Evolutionary conservation across 2,113 vertebrate species (phyloP), one percentile per base, ranked within the genome.

Genomic region (Pogona vitticeps): DNA sequence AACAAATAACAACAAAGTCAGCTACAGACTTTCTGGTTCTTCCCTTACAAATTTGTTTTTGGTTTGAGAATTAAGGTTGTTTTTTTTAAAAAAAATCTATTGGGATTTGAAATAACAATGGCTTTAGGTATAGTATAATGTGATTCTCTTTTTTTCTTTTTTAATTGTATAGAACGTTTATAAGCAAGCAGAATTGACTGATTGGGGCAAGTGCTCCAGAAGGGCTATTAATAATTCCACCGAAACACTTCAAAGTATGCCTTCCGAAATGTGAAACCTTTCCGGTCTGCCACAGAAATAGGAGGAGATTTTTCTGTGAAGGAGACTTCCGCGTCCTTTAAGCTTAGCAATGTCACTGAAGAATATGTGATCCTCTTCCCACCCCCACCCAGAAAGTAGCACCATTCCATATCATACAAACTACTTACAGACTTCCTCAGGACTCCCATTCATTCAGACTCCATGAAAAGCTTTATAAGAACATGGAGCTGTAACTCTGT

Each of bases 141-240:
- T 91, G 80, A n/a, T n/a, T n/a, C n/a, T 26, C 42, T 86, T 42
- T 14, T 65, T 40, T 86, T 26, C 82, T 83, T 38, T 85, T 68
- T 79, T 63, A 46, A 59, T 85, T 86, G 52, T 6, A 72, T 58
- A 88, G 61, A 67, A 87, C 89, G 84, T 86, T 86, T 83, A 31
- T 56, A 85, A 94, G 77, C 76, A 87, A 88, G 33, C 84, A 67
- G 59, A 40, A 63, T 58, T 96, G 94, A 97, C 79, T 96, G 96
- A 93, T 93, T 96, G 93, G 89, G 86, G 31, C 92, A 90, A 78
- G 76, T 95, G 91, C 78, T 71, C 1, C 56, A 82, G 36, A 70
- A 28, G 75, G 67, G 71, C 67, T 90, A 85, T 92, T 93, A 77
- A 81, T 90, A 88, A 90, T 76, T 85, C 1, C 86, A 91, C 82